phyloP scores from a whole-genome alignment of 2,797 vertebrate species.

The Betta splendens region DNA sequence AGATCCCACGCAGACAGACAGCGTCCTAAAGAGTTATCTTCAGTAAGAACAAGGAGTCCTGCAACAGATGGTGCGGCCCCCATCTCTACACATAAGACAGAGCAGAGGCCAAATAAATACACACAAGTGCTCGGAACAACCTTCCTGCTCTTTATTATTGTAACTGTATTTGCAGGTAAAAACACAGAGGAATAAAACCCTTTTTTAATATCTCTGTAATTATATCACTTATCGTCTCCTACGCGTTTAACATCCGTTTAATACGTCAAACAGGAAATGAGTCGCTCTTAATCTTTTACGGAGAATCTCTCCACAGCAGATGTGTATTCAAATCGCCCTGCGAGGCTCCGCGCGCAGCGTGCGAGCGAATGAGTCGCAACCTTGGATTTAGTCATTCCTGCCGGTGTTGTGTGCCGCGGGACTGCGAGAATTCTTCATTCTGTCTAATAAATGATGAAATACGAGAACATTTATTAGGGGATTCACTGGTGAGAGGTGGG shows the following conservation, averaged over 20 bases:
- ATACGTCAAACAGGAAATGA: not conserved
- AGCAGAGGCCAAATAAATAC: too few relatives aligned
- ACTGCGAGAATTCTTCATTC: conserved; percentile 19
- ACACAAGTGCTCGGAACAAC: not conserved
- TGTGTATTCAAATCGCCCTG: too few relatives aligned
- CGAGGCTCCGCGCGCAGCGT: not conserved
- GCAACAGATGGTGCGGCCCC: not conserved
- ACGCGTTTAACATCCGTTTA: not conserved
- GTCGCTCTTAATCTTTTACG: not conserved
- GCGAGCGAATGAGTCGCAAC: not conserved
- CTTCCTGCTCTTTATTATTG: not conserved
- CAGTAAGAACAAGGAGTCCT: not conserved
- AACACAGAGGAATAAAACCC: not conserved
- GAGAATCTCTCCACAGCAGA: not conserved
- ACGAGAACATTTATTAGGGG: conserved; percentile 36
- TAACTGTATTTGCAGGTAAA: conserved; percentile 3
- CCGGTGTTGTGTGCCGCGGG: not conserved
- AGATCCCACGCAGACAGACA: not conserved
- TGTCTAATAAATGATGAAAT: conserved; percentile 49
- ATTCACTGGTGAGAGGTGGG: conserved; percentile 29
- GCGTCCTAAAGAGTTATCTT: not conserved
- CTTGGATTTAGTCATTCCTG: not conserved
- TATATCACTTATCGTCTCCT: not conserved
- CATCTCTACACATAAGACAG: not conserved
- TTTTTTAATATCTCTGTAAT: not conserved